phyloP scores from a whole-genome alignment of 2,797 vertebrate genomes.

The Martes flavigula region DNA sequence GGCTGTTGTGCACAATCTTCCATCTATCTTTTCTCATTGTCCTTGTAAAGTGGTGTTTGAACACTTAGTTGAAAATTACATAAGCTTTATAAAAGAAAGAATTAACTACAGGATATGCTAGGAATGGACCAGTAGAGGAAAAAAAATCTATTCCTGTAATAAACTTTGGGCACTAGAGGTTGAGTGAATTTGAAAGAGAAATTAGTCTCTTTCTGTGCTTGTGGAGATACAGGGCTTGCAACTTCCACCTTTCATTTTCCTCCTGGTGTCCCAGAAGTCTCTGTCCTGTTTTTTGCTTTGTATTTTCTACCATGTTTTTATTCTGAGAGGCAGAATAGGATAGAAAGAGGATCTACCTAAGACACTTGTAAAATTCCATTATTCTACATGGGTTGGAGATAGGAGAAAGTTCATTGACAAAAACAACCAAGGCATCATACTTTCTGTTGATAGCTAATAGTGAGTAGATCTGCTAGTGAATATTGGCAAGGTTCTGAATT shows the following conservation, averaged over 20 bases:
- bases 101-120: background rate
- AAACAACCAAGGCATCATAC: background rate
- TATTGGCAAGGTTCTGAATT: background rate
- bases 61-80: background rate
- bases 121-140: background rate
- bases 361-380: background rate
- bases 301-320: background rate
- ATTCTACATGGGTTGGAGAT: background rate
- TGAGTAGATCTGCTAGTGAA: background rate
- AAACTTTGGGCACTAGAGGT: background rate
- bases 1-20: background rate
- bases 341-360: background rate
- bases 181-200: background rate
- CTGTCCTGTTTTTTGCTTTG: background rate
- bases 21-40: background rate
- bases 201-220: background rate
- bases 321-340: background rate
- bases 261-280: background rate
- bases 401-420: background rate
- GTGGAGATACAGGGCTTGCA: background rate
- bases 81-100: background rate
- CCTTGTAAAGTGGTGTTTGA: background rate
- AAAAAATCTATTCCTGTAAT: background rate
- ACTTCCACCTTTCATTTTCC: background rate
- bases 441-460: background rate